A percentile compares a stretch with the other conserved stretches of the same genome.
These are phyloP conservation scores for Calidris pugnax DNA, from an alignment of 2,113 vertebrate species.

Conservation along the genomic window DNA sequence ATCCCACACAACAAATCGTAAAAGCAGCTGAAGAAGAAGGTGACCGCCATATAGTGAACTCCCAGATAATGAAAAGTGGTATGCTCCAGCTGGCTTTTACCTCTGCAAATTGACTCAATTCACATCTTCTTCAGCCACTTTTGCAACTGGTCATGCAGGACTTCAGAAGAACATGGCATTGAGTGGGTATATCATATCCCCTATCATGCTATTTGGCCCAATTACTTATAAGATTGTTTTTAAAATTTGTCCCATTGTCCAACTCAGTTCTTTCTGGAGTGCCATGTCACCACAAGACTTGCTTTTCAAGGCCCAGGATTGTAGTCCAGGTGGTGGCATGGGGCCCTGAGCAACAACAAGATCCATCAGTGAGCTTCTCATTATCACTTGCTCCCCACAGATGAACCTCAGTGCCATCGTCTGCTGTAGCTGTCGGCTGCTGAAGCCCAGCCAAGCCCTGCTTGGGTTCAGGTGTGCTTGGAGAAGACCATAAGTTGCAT, in stretches of 20 bases:
- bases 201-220: not conserved
- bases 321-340: not conserved
- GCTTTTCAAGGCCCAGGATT: not conserved
- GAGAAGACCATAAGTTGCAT: not conserved
- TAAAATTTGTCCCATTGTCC: not conserved
- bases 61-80: not conserved
- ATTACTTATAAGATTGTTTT: not conserved
- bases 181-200: not conserved
- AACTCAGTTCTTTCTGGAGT: not conserved
- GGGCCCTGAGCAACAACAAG: not conserved
- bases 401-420: rapidly evolving
- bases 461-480: not conserved
- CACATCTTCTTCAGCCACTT: not conserved
- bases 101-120: not conserved
- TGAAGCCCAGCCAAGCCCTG: not conserved
- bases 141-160: not conserved
- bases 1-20: not conserved
- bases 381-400: not conserved
- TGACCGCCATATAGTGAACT: not conserved
- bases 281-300: not conserved
- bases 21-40: not conserved
- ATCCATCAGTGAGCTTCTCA: not conserved
- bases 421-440: not conserved
- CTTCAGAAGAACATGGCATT: not conserved
- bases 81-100: not conserved